These are phyloP conservation scores for Neocloeon triangulifer DNA, from an alignment of 1,140 invertebrate genomes.

Conservation along the genomic window DNA sequence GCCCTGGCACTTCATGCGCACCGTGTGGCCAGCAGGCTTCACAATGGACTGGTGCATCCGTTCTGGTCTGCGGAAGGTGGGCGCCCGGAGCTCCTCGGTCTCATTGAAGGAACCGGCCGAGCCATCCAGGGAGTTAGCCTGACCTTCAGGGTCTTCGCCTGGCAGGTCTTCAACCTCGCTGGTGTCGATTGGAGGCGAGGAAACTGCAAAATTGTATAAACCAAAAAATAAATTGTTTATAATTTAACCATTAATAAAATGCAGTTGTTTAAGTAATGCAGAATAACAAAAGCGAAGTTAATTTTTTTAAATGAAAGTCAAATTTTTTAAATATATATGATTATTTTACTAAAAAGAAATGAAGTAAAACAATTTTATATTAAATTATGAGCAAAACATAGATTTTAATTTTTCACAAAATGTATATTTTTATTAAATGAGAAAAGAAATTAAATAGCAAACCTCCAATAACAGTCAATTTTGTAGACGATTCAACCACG, in stretches of 20 bases:
- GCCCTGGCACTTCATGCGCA: constrained; percentile 36
- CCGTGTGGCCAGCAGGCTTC: constrained; percentile 40
- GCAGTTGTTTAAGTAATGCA: neutral
- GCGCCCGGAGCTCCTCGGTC: constrained; percentile 12
- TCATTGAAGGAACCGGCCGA: constrained; percentile 20
- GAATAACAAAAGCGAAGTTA: no score
- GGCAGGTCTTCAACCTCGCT: neutral
- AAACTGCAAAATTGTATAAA: neutral
- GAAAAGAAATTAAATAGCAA: no score
- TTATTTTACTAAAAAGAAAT: no score
- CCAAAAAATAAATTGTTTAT: neutral
- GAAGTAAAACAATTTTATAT: no score
- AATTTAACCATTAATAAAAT: neutral
- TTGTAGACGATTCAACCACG: neutral
- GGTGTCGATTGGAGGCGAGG: neutral
- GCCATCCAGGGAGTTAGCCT: neutral
- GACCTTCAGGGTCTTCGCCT: neutral
- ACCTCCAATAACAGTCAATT: no score
- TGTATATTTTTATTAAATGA: no score
- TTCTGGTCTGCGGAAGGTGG: constrained; percentile 22
- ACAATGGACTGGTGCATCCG: constrained; percentile 26
- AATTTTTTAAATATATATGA: no score
- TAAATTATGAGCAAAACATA: no score
- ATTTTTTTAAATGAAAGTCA: no score
- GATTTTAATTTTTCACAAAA: no score